A percentile compares a stretch with the other conserved stretches of the same genome.
phyloP scores from a whole-genome alignment of 2,113 vertebrate species.

The Brienomyrus longianalis region DNA sequence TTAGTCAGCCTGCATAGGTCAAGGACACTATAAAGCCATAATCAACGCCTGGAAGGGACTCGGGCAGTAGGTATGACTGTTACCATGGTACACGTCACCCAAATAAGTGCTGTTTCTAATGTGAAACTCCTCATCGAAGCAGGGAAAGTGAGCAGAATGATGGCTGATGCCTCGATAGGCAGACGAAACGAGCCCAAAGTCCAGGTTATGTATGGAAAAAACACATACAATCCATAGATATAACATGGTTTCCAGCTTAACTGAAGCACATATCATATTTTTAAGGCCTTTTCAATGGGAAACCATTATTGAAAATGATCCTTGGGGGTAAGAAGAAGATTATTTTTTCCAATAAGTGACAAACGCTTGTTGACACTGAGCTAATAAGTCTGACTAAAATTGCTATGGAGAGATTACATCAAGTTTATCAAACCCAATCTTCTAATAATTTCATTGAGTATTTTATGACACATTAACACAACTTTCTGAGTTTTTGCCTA shows the following conservation, averaged over 20 bases:
- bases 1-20: background rate
- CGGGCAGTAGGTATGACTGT: background rate
- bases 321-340: background rate
- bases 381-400: background rate
- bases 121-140: background rate
- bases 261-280: background rate
- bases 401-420: background rate
- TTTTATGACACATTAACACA: background rate
- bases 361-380: background rate
- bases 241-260: background rate
- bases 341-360: background rate
- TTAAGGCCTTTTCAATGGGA: background rate
- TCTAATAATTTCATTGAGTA: background rate
- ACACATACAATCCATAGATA: background rate
- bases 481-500: background rate
- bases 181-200: background rate
- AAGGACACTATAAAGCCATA: conserved; percentile 11
- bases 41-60: background rate
- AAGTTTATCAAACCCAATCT: background rate
- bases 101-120: background rate
- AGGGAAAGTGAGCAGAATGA: background rate
- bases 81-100: background rate
- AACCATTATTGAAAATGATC: background rate
- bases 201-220: background rate
- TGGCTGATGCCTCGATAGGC: background rate